Conservation (phyloP, 1,140 invertebrate species). For the Oryzaephilus surinamensis region DNA sequence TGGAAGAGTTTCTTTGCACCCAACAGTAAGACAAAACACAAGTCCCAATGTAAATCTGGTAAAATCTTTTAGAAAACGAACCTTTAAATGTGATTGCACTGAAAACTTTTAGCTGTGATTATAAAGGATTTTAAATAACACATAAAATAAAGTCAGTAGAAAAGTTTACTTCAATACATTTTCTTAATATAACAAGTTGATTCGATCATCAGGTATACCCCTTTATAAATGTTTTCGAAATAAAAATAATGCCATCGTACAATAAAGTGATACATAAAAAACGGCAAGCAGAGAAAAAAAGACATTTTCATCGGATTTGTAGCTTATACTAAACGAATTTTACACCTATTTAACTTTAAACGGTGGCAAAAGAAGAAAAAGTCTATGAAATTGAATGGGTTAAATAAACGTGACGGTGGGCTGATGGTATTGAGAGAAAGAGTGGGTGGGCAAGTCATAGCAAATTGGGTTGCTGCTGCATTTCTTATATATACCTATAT, state of each 20-base stretch:
- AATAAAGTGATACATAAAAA: conserved; percentile 1
- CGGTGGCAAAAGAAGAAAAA: conserved; percentile 17
- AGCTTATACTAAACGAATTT: conserved; percentile 33
- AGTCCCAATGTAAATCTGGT: too few species aligned
- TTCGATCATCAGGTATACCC: conserved; percentile 1
- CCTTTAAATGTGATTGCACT: conserved; percentile 21
- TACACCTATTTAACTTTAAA: conserved; percentile 37
- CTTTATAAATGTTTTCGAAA: not conserved
- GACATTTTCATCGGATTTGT: conserved; percentile 21
- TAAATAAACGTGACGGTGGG: conserved; percentile 4
- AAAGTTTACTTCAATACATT: too few species aligned
- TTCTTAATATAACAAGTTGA: not conserved
- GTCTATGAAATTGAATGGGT: conserved; percentile 22
- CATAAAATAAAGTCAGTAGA: conserved; percentile 28
- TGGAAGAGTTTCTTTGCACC: conserved; percentile 9
- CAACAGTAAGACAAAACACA: conserved; percentile 9
- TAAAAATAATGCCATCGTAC: not conserved
- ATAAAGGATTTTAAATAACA: conserved; percentile 28
- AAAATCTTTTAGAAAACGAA: conserved; percentile 10
- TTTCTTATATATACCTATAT: too few species aligned
- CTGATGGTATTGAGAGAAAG: conserved; percentile 9
- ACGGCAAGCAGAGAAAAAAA: not conserved
- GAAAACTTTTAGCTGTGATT: conserved; percentile 15
- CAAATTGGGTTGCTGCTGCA: too few species aligned
- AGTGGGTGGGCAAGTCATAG: not conserved